Evolutionary conservation across 1,140 invertebrate genomes (phyloP), one percentile per base, ranked within the genome.

Genomic region (Drosophila chauvacae): DNA sequence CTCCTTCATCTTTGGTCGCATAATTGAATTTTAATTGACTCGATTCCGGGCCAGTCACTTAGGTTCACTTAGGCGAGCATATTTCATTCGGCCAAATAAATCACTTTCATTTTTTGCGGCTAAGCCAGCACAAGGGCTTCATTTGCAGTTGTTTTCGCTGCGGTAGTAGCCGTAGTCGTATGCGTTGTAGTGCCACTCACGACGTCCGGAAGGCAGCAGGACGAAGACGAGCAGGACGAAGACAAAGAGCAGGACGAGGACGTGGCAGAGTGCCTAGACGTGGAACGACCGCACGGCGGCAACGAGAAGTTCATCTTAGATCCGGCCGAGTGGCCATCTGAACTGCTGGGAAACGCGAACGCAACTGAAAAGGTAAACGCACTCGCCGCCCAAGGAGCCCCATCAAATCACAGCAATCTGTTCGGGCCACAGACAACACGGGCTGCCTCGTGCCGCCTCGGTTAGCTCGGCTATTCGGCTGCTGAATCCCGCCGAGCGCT

Each of bases 361-460:
- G 85, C 91, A 91, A 92, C 91, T 92, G 82, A 91, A 90, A 80
- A 84, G 91, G 91, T 92, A 92, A 91, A 91, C 87, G 90, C 65
- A 91, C 91, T 83, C 84, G 84, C 41, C 26, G 71, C 57, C 68
- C 74, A 90, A 77, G 45, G 58, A 71, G 74, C 44, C 72, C 58
- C 79, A 80, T 74, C 78, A 88, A 88, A 88, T 88, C 84, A 88
- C 84, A 80, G 85, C 80, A 87, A 82, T 77, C 44, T 63, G 56
- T 50, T 70, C 65, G 81, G 44, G 81, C 85, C 84, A 70, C 66
- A 81, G 81, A 88, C 84, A 88, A 88, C 81, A 85, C 50, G 69
- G 73, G 64, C 33, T 53, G 28, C 39, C 47, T 79, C 59, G 83
- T 76, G 77, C 44, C 61, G 20, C 20, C 26, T 37, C 58, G 53